A percentile compares a stretch with the other conserved stretches of the same genome.
Conservation (phyloP, 1,140 invertebrate genomes). For the Zaprionus lachaisei region DNA sequence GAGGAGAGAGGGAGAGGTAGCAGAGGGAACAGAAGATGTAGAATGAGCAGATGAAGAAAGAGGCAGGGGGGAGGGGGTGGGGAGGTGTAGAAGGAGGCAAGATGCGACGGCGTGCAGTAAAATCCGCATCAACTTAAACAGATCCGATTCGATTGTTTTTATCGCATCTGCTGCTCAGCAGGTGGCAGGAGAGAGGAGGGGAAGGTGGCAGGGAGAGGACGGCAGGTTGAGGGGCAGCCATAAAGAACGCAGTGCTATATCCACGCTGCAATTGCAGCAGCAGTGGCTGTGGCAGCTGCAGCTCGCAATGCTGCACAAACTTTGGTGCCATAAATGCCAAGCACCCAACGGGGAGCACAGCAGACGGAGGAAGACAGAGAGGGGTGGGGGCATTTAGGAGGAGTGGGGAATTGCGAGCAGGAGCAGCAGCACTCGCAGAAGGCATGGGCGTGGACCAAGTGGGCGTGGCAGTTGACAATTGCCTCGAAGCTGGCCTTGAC, state of each 20-base stretch:
- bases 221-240: conserved; percentile 53
- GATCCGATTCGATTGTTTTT: conserved; percentile 66
- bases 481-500: conserved; percentile 1
- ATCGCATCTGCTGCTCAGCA: conserved; percentile 48
- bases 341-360: conserved; percentile 48
- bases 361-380: not conserved
- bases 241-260: conserved; percentile 71
- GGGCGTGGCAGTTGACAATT: conserved; percentile 3
- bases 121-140: conserved; percentile 73
- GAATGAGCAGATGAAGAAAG: not conserved
- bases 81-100: not conserved
- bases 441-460: not conserved
- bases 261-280: conserved; percentile 57
- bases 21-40: not conserved
- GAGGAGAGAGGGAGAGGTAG: not conserved
- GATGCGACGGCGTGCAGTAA: conserved; percentile 8
- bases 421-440: too few species aligned
- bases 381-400: not conserved
- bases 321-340: conserved; percentile 75
- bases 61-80: not conserved
- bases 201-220: not conserved
- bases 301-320: conserved; percentile 57
- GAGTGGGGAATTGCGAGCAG: not conserved
- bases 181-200: not conserved
- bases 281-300: conserved; percentile 37